Evolutionary conservation across 1,140 invertebrate species (phyloP).

Genomic region (Caenorhabditis elegans): DNA sequence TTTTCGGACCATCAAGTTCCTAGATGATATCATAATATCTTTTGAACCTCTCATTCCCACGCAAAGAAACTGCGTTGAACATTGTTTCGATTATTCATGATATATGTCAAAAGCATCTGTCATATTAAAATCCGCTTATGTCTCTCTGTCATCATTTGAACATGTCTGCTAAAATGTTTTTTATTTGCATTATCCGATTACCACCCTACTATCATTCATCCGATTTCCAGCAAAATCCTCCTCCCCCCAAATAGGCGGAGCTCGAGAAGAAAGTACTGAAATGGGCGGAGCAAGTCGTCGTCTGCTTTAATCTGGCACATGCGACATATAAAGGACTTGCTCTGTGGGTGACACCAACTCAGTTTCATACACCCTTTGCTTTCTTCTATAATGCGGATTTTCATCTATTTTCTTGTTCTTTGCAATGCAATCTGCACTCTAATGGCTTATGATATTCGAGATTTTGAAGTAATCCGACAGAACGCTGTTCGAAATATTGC

Average conservation of each 20-base stretch:
- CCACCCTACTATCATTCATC: not conserved
- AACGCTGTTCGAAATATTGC: constrained; percentile 1
- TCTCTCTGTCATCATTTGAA: not conserved
- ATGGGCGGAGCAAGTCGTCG: not conserved
- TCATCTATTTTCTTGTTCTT: not conserved
- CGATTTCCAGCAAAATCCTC: not conserved
- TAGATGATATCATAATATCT: not conserved
- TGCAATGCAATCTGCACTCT: not conserved
- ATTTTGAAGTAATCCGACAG: not conserved
- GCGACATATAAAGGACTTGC: constrained; percentile 27
- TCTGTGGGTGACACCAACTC: constrained; percentile 5
- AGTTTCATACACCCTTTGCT: not conserved
- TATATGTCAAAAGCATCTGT: not conserved
- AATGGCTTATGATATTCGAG: constrained; percentile 10
- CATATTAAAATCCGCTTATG: not conserved
- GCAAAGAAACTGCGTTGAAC: not conserved
- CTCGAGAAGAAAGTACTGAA: not conserved
- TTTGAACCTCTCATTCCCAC: not conserved
- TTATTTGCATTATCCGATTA: not conserved
- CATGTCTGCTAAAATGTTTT: not conserved
- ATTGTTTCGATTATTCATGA: not conserved
- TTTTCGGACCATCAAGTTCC: not conserved
- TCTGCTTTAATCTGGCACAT: constrained; percentile 6
- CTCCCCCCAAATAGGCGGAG: not conserved
- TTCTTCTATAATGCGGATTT: not conserved